These are phyloP conservation scores for Zaprionus africanus DNA, from an alignment of 1,140 invertebrate genomes.

Conservation along the genomic window DNA sequence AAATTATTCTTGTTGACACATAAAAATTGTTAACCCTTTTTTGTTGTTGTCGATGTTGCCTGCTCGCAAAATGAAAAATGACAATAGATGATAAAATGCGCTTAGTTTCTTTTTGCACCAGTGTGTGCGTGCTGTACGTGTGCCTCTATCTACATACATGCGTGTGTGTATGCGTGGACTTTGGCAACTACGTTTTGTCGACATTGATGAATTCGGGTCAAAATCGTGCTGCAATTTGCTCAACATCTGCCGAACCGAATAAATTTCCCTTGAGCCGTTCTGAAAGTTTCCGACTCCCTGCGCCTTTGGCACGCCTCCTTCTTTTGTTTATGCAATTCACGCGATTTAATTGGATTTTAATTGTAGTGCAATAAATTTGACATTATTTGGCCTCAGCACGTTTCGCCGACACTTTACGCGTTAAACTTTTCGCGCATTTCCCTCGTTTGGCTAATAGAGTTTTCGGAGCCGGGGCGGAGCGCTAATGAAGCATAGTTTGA, in stretches of 20 bases:
- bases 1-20: slow-evolving; percentile 81
- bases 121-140: slow-evolving; percentile 7
- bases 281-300: neutral
- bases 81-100: slow-evolving; percentile 72
- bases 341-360: slow-evolving; percentile 71
- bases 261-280: slow-evolving; percentile 15
- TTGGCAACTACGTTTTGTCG: slow-evolving; percentile 49
- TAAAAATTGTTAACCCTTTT: slow-evolving; percentile 79
- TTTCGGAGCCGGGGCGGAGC: slow-evolving; percentile 25
- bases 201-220: slow-evolving; percentile 77
- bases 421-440: slow-evolving; percentile 36
- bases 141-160: neutral
- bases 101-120: slow-evolving; percentile 25
- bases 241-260: slow-evolving; percentile 23
- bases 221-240: slow-evolving; percentile 37
- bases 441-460: slow-evolving; percentile 71
- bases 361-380: slow-evolving; percentile 62
- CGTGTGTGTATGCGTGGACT: slow-evolving; percentile 18
- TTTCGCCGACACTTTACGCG: slow-evolving; percentile 47
- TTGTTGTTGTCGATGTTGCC: slow-evolving; percentile 11
- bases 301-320: neutral
- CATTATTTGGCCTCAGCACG: slow-evolving; percentile 61
- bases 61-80: slow-evolving; percentile 63
- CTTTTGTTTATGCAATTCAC: slow-evolving; percentile 15
- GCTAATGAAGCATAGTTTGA: slow-evolving; percentile 77